Conservation (phyloP, 2,113 vertebrate species). For the Nanorana parkeri region DNA sequence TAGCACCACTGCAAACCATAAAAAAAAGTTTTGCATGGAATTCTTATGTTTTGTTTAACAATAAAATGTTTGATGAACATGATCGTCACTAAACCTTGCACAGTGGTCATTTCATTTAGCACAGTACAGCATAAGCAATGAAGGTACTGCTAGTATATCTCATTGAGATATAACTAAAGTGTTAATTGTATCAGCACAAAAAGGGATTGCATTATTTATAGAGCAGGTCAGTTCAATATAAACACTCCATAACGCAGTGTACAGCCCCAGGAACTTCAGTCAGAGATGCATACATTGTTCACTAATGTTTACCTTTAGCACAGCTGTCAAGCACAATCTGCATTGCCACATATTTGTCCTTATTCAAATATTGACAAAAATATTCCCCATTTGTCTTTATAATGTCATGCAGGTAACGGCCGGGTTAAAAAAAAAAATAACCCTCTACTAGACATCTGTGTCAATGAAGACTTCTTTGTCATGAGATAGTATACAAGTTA, state of each 20-base stretch:
- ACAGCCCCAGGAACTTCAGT: background rate
- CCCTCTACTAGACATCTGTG: background rate
- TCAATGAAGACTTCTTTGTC: no score
- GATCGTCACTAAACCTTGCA: no score
- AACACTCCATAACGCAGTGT: background rate
- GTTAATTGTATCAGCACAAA: background rate
- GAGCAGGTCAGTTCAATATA: slow-evolving; percentile 1
- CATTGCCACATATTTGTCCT: background rate
- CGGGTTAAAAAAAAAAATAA: background rate
- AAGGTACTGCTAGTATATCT: background rate
- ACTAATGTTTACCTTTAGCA: slow-evolving; percentile 9
- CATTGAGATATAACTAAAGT: background rate
- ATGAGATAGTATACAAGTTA: no score
- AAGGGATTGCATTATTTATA: slow-evolving; percentile 21
- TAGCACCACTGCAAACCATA: no score
- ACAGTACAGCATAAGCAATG: background rate
- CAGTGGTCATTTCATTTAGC: background rate
- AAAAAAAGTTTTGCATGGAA: no score
- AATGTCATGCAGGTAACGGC: background rate
- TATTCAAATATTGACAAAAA: slow-evolving; percentile 43
- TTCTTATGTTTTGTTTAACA: no score
- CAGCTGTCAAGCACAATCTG: background rate
- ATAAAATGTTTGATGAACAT: no score
- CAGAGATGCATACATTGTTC: slow-evolving; percentile 19
- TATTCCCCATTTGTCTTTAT: background rate